phyloP scores from a whole-genome alignment of 2,113 vertebrate genomes.

The Carlito syrichta region DNA sequence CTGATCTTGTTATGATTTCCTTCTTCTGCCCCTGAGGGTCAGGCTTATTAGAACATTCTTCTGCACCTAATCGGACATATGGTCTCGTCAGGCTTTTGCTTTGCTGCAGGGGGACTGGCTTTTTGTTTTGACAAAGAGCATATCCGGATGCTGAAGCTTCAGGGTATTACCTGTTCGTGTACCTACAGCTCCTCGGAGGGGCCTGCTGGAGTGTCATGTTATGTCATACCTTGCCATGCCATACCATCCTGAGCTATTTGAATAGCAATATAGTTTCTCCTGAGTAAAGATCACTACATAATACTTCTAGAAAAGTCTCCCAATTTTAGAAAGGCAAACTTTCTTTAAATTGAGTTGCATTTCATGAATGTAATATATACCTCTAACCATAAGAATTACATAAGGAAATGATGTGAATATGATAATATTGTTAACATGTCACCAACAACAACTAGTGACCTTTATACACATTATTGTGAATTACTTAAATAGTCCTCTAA shows the following conservation, averaged over 20 bases:
- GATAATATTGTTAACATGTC: background rate
- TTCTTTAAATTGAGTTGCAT: background rate
- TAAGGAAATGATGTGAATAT: background rate
- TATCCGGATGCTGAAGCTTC: background rate
- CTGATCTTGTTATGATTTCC: background rate
- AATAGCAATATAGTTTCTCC: background rate
- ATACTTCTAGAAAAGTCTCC: background rate
- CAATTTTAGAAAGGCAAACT: background rate
- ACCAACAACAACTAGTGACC: background rate
- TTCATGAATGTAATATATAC: background rate
- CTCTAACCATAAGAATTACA: background rate
- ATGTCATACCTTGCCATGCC: fast-evolving
- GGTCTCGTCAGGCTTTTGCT: background rate
- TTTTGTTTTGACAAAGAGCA: background rate
- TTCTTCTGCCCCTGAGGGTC: background rate
- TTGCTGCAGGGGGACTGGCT: background rate
- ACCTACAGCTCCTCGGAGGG: background rate
- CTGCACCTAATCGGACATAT: background rate
- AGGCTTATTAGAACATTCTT: background rate
- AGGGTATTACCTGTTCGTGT: background rate
- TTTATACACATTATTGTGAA: background rate
- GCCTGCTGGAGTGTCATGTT: background rate
- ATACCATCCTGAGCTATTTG: background rate
- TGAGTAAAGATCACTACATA: background rate
- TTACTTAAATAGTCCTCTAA: background rate